Conservation (phyloP, 2,888 invertebrate genomes). For the Zele albiditarsus region DNA sequence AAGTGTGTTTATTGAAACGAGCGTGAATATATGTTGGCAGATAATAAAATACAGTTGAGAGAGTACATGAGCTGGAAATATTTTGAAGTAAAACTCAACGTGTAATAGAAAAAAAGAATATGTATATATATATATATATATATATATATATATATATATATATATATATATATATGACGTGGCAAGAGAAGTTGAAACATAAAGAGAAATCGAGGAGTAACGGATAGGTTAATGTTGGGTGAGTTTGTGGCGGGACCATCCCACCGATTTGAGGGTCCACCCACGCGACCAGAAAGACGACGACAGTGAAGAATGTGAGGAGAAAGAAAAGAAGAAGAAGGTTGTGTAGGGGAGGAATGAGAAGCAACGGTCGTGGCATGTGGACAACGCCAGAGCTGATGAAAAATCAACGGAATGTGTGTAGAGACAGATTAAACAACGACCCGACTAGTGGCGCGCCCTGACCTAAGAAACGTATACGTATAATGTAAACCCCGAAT, state of each 20-base stretch:
- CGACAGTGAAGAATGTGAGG: constrained; percentile 10
- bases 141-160: background rate
- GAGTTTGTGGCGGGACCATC: constrained; percentile 50
- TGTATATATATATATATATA: background rate
- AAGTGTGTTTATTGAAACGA: background rate
- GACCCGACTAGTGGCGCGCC: constrained; percentile 45
- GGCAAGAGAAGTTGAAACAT: background rate
- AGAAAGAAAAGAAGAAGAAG: constrained; percentile 26
- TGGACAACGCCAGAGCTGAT: background rate
- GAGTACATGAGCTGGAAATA: too few species aligned
- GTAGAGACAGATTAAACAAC: background rate
- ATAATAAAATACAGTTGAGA: too few species aligned
- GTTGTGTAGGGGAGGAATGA: background rate
- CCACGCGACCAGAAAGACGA: constrained; percentile 56
- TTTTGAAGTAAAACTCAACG: too few species aligned
- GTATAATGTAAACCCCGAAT: background rate
- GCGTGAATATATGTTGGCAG: background rate
- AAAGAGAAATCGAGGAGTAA: background rate
- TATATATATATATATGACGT: background rate
- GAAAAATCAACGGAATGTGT: constrained; percentile 3
- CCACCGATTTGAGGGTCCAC: constrained; percentile 63
- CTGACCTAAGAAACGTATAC: constrained; percentile 22
- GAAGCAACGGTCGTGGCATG: background rate
- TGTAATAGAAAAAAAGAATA: too few species aligned
- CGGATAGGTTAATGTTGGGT: constrained; percentile 24